phyloP scores from a whole-genome alignment of 1,140 invertebrate genomes.

The Rhyzopertha dominica region DNA sequence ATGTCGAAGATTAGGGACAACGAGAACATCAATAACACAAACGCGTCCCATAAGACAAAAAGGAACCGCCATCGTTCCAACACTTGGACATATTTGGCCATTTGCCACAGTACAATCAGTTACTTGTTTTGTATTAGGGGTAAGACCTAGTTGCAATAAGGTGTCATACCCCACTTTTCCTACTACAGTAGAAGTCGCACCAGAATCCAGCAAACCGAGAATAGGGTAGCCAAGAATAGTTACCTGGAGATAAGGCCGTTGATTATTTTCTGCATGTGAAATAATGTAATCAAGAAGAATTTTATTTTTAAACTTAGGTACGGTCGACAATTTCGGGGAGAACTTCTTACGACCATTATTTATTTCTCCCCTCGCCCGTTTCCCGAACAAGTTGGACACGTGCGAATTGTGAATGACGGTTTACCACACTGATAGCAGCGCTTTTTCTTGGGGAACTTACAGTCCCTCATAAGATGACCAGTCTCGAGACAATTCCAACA shows the following conservation, averaged over 20 bases:
- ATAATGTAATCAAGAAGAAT: conserved; percentile 13
- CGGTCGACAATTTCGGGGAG: too few species aligned
- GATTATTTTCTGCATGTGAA: conserved; percentile 1
- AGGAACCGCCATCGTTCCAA: conserved; percentile 3
- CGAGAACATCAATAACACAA: conserved; percentile 7
- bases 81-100: conserved; percentile 9
- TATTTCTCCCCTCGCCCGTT: too few species aligned
- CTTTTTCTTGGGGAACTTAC: too few species aligned
- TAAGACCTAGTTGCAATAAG: too few species aligned
- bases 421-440: too few species aligned
- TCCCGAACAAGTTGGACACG: too few species aligned
- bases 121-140: too few species aligned
- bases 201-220: conserved; percentile 13
- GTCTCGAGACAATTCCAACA: too few species aligned
- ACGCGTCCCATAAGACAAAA: conserved; percentile 8
- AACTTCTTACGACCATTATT: too few species aligned
- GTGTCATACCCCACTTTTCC: not conserved
- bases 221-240: conserved; percentile 8
- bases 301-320: too few species aligned
- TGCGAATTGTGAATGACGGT: too few species aligned
- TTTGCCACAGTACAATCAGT: conserved; percentile 20
- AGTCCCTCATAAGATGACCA: too few species aligned
- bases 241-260: conserved; percentile 15
- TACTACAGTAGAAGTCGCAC: not conserved
- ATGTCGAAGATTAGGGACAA: conserved; percentile 13